phyloP scores from a whole-genome alignment of 2,888 invertebrate species.

The Dysmachus trigonus region DNA sequence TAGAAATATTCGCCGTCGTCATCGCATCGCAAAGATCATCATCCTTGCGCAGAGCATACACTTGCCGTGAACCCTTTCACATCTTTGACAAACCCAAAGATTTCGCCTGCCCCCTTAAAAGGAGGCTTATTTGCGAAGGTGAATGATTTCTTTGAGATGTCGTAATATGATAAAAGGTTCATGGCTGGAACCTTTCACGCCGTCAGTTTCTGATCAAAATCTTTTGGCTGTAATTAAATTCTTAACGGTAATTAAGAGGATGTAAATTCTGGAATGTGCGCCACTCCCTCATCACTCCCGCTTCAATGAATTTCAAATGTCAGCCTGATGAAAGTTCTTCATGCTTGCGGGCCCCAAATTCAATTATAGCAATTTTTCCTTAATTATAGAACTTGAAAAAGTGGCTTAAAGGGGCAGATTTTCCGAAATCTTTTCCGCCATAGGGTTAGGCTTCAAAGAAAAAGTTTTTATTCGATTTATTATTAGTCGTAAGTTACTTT shows the following conservation, averaged over 20 bases:
- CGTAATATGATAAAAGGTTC: not conserved
- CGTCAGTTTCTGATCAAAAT: constrained; percentile 3
- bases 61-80: not conserved
- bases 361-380: not conserved
- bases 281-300: not conserved
- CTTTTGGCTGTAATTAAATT: constrained; percentile 10
- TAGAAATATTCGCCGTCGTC: not conserved
- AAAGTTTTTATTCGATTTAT: not conserved
- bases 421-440: not conserved
- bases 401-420: not conserved
- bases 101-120: not conserved
- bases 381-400: not conserved
- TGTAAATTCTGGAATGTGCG: not conserved
- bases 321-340: not conserved
- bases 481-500: not conserved
- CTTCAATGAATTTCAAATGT: not conserved
- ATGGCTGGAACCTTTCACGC: constrained; percentile 18
- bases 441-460: not conserved
- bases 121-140: not conserved
- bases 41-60: not conserved
- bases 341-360: not conserved
- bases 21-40: not conserved
- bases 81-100: not conserved
- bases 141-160: constrained; percentile 14
- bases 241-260: constrained; percentile 14